These are phyloP conservation scores for Meloidogyne hapla DNA, from an alignment of 1,140 invertebrate species.

Conservation along the genomic window DNA sequence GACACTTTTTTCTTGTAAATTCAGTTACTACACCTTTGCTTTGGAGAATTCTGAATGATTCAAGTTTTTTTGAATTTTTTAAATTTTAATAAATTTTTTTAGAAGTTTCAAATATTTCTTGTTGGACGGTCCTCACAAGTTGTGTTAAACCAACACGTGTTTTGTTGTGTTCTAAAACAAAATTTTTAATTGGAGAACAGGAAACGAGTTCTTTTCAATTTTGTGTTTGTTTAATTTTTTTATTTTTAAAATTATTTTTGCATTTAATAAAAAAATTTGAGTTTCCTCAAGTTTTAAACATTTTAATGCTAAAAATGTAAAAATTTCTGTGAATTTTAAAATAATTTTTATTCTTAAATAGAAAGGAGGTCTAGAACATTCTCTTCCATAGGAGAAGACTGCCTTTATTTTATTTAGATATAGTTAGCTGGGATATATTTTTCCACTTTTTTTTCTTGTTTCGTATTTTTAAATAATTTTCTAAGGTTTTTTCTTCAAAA, in stretches of 20 bases:
- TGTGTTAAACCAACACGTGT: constrained; percentile 30
- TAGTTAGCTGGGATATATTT: too few relatives aligned
- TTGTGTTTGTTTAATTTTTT: constrained; percentile 17
- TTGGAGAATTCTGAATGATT: constrained; percentile 26
- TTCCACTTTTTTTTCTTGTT: too few relatives aligned
- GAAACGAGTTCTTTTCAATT: constrained; percentile 17
- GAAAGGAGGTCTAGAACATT: too few relatives aligned
- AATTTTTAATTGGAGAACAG: constrained; percentile 31
- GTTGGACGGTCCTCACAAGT: constrained; percentile 36
- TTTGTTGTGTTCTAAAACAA: constrained; percentile 25
- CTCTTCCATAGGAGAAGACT: too few relatives aligned
- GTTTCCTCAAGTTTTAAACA: too few relatives aligned
- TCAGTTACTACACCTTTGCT: constrained; percentile 32
- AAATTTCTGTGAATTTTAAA: too few relatives aligned
- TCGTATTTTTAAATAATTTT: too few relatives aligned
- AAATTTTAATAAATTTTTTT: background rate
- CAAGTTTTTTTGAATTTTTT: constrained; percentile 13
- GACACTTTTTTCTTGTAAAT: constrained; percentile 35
- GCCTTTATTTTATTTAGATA: too few relatives aligned
- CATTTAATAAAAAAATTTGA: background rate
- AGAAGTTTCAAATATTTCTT: background rate
- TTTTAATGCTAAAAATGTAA: too few relatives aligned
- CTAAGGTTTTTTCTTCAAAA: too few relatives aligned
- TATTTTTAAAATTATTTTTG: background rate
- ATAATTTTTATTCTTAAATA: too few relatives aligned